phyloP scores from a whole-genome alignment of 23 tunicate species.

The Oikopleura albicans region DNA sequence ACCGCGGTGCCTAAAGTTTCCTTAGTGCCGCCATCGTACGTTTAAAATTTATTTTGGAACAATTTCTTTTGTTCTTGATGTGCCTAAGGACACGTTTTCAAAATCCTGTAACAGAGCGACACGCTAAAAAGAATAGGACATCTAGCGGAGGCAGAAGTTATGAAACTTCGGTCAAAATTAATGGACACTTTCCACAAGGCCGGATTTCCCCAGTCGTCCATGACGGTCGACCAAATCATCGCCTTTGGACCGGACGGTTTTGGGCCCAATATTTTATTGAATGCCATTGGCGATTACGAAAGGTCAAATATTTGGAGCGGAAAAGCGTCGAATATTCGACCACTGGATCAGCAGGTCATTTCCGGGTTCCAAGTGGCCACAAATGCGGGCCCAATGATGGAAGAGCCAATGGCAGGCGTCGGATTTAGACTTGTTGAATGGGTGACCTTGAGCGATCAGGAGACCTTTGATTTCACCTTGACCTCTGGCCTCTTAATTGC shows the following conservation, averaged over 20 bases:
- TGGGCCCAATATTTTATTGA: constrained; percentile 66
- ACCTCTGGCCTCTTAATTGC: constrained; percentile 51
- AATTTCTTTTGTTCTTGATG: no score
- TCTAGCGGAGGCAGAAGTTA: not conserved
- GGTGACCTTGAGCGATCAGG: constrained; percentile 11
- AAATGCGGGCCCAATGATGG: constrained; percentile 73
- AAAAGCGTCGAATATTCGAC: constrained; percentile 4
- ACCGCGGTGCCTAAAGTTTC: no score
- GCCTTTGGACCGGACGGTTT: constrained; percentile 75
- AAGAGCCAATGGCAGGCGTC: constrained; percentile 81
- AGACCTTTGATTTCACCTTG: not conserved
- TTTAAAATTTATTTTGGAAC: no score
- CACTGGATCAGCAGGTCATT: constrained; percentile 43
- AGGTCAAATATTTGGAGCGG: constrained; percentile 6
- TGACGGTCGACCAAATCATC: constrained; percentile 47
- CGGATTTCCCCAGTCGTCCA: constrained; percentile 37
- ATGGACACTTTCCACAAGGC: constrained; percentile 32
- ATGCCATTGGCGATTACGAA: not conserved
- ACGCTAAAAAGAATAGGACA: not conserved
- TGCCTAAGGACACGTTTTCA: no score
- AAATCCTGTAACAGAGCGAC: not conserved
- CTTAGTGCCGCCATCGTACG: no score
- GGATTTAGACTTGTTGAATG: constrained; percentile 54
- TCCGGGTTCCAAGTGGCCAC: constrained; percentile 88
- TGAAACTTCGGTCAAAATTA: constrained; percentile 23